These are phyloP conservation scores for Poecilobothrus nobilitatus DNA, from an alignment of 2,888 invertebrate species.

Conservation along the genomic window DNA sequence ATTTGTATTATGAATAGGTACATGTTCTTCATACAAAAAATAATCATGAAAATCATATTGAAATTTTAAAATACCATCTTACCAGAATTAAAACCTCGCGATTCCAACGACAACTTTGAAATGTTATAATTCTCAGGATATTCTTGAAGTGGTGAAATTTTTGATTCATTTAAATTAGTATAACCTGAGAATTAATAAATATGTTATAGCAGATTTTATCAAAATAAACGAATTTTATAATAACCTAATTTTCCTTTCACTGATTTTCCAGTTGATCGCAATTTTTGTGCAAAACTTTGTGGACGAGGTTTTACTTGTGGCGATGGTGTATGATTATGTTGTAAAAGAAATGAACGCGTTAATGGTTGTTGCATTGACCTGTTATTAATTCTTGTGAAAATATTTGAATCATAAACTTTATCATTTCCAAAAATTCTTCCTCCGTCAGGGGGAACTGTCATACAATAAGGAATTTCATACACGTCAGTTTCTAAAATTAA, in stretches of 20 bases:
- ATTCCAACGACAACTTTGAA: neutral
- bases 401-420: conserved; percentile 2
- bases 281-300: conserved; percentile 81
- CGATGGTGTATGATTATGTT: conserved; percentile 42
- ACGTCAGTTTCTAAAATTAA: neutral
- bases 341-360: conserved; percentile 28
- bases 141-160: conserved; percentile 56
- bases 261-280: conserved; percentile 74
- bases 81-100: neutral
- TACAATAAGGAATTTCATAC: neutral
- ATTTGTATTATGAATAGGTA: neutral
- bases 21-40: neutral
- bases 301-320: conserved; percentile 51
- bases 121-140: conserved; percentile 45
- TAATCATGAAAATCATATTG: too few species aligned
- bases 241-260: conserved; percentile 58
- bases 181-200: conserved; percentile 47
- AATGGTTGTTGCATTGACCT: neutral
- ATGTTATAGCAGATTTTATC: too few species aligned
- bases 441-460: neutral
- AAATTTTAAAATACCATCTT: too few species aligned
- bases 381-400: neutral
- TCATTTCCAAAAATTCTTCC: neutral
- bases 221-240: conserved; percentile 18
- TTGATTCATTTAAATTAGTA: conserved; percentile 69